phyloP scores from a whole-genome alignment of 2,888 invertebrate species.

The Drosophila prostipennis region DNA sequence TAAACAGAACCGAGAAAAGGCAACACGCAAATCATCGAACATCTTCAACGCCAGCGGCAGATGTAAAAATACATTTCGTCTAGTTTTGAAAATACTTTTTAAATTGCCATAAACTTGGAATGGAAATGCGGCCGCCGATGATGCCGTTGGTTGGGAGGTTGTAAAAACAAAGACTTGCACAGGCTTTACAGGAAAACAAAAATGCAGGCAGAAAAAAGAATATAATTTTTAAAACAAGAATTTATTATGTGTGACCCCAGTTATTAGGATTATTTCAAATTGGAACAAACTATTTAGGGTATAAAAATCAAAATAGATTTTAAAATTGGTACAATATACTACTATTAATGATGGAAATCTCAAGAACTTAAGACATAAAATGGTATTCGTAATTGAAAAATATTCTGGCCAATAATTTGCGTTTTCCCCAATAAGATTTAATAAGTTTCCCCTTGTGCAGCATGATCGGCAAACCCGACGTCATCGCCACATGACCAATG shows the following conservation, averaged over 20 bases:
- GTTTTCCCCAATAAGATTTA: background rate
- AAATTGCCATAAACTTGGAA: slow-evolving; percentile 63
- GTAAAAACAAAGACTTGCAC: slow-evolving; percentile 46
- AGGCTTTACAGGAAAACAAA: slow-evolving; percentile 18
- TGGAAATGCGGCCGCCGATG: slow-evolving; percentile 21
- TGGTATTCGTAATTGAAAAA: background rate
- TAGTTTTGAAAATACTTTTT: slow-evolving; percentile 55
- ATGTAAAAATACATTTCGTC: slow-evolving; percentile 65
- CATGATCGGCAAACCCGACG: slow-evolving; percentile 22
- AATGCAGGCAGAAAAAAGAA: background rate
- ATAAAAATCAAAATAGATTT: background rate
- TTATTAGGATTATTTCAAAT: no score
- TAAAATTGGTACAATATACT: background rate
- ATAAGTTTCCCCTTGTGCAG: background rate
- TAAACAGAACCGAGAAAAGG: slow-evolving; percentile 31
- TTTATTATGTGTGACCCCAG: no score
- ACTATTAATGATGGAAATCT: background rate
- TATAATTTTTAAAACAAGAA: no score
- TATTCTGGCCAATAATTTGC: background rate
- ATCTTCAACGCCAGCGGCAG: slow-evolving; percentile 35
- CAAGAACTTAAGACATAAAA: background rate
- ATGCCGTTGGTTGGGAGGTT: slow-evolving; percentile 12
- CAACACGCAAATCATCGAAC: slow-evolving; percentile 37
- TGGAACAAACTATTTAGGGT: no score
- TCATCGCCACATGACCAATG: slow-evolving; percentile 50